Conservation (phyloP, 2,113 vertebrate species). For the Rhipidura dahli region DNA sequence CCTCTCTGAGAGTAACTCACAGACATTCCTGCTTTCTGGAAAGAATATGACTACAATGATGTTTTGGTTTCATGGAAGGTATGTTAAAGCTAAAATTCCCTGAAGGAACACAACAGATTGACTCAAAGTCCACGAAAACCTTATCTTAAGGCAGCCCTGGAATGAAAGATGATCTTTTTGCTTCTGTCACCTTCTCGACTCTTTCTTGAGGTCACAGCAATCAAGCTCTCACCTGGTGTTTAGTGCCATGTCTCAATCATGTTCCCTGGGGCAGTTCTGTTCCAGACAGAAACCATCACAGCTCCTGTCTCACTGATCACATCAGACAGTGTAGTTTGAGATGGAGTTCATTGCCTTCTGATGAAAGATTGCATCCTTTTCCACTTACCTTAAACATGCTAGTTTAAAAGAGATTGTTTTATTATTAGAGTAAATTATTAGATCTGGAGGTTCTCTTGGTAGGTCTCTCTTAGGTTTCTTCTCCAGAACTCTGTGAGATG, state of each 20-base stretch:
- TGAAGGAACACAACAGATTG: background rate
- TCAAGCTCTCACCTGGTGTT: background rate
- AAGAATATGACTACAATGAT: background rate
- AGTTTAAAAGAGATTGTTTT: background rate
- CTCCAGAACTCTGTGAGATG: background rate
- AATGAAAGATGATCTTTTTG: background rate
- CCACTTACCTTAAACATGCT: background rate
- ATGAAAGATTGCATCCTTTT: background rate
- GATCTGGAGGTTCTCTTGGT: background rate
- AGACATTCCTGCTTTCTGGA: background rate
- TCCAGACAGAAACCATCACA: background rate
- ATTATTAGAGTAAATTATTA: background rate
- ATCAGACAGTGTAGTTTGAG: background rate
- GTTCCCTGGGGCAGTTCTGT: background rate
- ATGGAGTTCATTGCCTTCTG: background rate
- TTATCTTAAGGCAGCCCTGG: background rate
- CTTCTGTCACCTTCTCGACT: background rate
- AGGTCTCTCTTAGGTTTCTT: background rate
- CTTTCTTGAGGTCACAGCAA: background rate
- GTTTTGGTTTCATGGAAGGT: background rate
- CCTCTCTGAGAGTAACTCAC: background rate
- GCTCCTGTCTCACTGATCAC: background rate
- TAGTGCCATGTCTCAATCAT: background rate
- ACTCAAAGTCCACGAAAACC: background rate
- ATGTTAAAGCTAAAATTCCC: background rate